Conservation (phyloP, 1,140 invertebrate species). For the Euwallacea similis region DNA sequence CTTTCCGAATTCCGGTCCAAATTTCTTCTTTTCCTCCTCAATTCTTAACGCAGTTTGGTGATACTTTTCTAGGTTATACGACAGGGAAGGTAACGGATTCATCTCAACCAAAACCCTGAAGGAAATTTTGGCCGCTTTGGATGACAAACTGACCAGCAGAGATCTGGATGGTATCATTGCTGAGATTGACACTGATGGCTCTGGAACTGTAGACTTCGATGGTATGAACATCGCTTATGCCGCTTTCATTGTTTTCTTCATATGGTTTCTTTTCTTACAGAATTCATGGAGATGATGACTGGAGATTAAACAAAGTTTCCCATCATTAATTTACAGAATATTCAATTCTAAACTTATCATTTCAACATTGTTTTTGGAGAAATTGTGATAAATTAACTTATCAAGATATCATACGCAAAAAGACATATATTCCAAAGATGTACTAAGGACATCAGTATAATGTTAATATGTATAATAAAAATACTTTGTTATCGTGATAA, state of each 20-base stretch:
- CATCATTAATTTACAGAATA: background rate
- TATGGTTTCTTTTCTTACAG: slow-evolving; percentile 52
- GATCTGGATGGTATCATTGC: slow-evolving; percentile 95
- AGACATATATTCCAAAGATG: slow-evolving; percentile 8
- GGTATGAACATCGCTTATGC: slow-evolving; percentile 55
- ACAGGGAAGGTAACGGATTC: slow-evolving; percentile 81
- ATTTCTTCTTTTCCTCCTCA: no score
- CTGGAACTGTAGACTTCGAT: slow-evolving; percentile 80
- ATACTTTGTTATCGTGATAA: no score
- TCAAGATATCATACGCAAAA: background rate
- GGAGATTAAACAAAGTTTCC: slow-evolving; percentile 53
- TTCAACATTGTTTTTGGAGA: no score
- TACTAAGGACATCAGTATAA: background rate
- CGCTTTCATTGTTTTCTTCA: background rate
- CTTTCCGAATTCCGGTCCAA: background rate
- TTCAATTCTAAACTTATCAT: no score
- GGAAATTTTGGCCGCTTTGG: slow-evolving; percentile 88
- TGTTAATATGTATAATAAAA: no score
- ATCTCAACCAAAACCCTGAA: slow-evolving; percentile 90
- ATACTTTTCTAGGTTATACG: slow-evolving; percentile 39
- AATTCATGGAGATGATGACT: slow-evolving; percentile 83
- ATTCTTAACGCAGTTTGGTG: background rate
- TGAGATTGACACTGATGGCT: slow-evolving; percentile 94
- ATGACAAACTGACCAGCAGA: slow-evolving; percentile 88
- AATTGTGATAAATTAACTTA: no score